A percentile compares a stretch with the other conserved stretches of the same genome.
These are phyloP conservation scores for Stramonita haemastoma DNA, from an alignment of 2,888 invertebrate species.

Conservation along the genomic window DNA sequence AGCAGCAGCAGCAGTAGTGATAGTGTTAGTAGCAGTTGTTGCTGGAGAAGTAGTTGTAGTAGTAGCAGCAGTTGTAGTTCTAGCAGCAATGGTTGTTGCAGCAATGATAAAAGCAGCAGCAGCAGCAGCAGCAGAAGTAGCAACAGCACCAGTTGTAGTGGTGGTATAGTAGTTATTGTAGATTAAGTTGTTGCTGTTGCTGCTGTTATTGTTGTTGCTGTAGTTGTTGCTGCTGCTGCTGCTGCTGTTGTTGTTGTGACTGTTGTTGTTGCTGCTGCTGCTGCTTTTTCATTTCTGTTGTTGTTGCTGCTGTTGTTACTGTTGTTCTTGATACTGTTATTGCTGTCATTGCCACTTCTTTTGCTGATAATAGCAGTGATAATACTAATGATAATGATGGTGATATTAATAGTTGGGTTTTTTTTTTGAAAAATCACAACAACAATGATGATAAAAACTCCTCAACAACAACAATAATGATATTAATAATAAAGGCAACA, in stretches of 20 bases:
- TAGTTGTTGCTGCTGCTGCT: not conserved
- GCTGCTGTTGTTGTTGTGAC: not conserved
- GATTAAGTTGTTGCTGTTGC: not conserved
- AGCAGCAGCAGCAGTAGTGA: no score
- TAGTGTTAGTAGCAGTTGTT: no score
- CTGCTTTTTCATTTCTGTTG: not conserved
- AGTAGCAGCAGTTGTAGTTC: no score
- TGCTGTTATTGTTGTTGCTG: not conserved
- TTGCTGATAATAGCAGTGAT: not conserved
- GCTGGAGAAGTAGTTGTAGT: no score
- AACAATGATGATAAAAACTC: not conserved
- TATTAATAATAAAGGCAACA: not conserved
- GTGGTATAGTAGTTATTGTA: no score
- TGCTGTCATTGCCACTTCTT: not conserved
- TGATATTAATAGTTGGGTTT: no score
- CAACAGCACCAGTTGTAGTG: no score
- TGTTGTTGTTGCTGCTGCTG: not conserved
- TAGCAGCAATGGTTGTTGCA: no score
- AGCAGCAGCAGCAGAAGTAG: no score
- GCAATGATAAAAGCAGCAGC: no score
- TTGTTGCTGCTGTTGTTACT: not conserved
- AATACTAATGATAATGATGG: not conserved
- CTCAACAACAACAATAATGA: not conserved
- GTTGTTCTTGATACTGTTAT: not conserved
- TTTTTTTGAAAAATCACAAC: no score